Evolutionary conservation across 2,888 invertebrate species (phyloP), one percentile per base, ranked within the genome.

Genomic region (Epinotia demarniana): DNA sequence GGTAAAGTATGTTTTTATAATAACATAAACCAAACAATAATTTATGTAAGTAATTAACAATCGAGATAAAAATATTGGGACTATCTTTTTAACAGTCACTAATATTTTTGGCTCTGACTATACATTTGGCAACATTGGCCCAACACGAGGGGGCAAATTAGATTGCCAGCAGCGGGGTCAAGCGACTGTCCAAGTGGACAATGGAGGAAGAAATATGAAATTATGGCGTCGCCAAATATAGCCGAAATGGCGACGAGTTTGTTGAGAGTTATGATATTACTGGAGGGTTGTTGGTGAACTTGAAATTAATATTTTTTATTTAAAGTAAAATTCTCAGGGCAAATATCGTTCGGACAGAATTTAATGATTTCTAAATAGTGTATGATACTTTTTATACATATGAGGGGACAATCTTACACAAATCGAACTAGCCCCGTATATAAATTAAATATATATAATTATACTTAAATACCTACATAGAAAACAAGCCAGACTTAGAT

Each of bases 151-250:
- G 84, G 83, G 80, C 78, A 90, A 91, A 92, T 92, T 90, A 91
- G 89, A 92, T 92, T 92, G 88, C 84, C 81, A 82, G 86, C 90
- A 91, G 92, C 90, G 90, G 90, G 92, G 92, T 92, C 92, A 91
- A 89, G 84, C 87, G 89, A 79, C 84, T 82, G 80, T 81, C 84
- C 79, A 81, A 86, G 85, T 86, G 90, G 89, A 91, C 89, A 88
- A 87, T 86, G 87, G 82, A 81, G 81, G 80, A 82, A 83, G 86
- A 87, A 83, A 86, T 75, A 75, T 75, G 75, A 75, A 75, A 75
- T 75, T 75, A 75, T 75, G 66, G 75, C 60, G 64, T 66, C 62
- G 33, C 70, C 60, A 55, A 66, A 71, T 66, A 75, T 66, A 13
- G 16, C 70, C 64, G 55, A 46, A 64, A 72, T 13, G 57, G 43